Evolutionary conservation across 2,888 invertebrate species (phyloP), one percentile per base, ranked within the genome.

Genomic region (Euzophera pinguis): DNA sequence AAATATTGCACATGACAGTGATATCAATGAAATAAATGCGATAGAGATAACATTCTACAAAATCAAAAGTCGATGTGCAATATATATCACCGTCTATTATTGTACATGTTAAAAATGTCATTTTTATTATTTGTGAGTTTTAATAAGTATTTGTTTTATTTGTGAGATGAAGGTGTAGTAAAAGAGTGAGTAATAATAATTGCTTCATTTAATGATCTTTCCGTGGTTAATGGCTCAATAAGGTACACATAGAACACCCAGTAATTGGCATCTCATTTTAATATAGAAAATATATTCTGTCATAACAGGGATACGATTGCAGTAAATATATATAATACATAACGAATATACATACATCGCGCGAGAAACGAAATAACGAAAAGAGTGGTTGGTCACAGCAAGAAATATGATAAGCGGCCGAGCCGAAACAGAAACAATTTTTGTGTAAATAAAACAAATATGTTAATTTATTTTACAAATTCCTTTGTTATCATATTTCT

Each of bases 401-500:
- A 81, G 79, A 84, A 84, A 82, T 76, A 84, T 81, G 79, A 82
- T 78, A 81, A 72, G 61, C 64, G 57, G 60, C 64, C 62, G 60
- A 68, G 62, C 63, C 67, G 66, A 69, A 67, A 70, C 68, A 60
- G 63, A 59, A 59, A 69, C 2, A 66, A 32, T 32, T 32, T 32
- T 32, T 8, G 14, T 39, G 65, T 66, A 86, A 89, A 90, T 89
- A 88, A 90, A 89, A 90, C 90, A 86, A 89, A 86, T 89, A 85
- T 75, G 84, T 89, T 87, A 90, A 87, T 90, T 89, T 86, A 88
- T 89, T 89, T 87, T 87, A 88, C 84, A 89, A 89, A 88, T 87
- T 87, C 85, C 84, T 88, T 85, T 84, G 88, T 88, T 89, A 89
- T 89, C 89, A 89, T 90, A 87, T 89, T 89, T 87, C 89, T 90